Base-by-base conservation (phyloP, 2,888 invertebrate species). In the Sesia bembeciformis region DNA sequence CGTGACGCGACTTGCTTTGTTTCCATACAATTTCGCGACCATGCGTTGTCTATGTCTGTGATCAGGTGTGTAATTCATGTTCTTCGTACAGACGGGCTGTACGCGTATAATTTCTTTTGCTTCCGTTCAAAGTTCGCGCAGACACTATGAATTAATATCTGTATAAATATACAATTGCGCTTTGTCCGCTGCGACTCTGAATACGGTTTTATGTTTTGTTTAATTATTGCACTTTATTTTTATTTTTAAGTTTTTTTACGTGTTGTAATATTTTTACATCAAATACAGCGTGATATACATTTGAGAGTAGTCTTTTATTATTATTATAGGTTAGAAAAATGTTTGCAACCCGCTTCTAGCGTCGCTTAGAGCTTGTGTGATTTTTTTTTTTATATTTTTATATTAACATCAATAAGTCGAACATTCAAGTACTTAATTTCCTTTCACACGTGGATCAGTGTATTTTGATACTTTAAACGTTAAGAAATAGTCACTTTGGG, bases 201-300 rank as follows among this genome's bases (percentile, higher is more conserved):
- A 56, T 23, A 23, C n/a, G n/a, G 57, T 60, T 64, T 59, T 61
- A 57, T 66, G 62, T 46, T 52, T 54, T 66, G 76, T 78, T 79
- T 80, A 67, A 65, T 69, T 55, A 70, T 67, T 81, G 79, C 84
- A 82, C 78, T 78, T 74, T 74, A 68, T 76, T 70, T 77, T 78
- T 54, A 49, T 51, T 39, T 72, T 72, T 70, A 70, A 67, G 66
- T 71, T 81, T 81, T 76, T 82, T 84, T 79, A 78, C 75, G 73
- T 76, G 65, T 75, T 78, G 81, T 83, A 75, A 81, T 78, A 74
- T 78, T 76, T 83, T 78, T 79, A 79, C 75, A 79, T 81, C 76
- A 81, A 83, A 84, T 84, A 83, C 81, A 86, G 79, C 78, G 78
- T 83, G 78, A 74, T 80, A 78, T 76, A 79, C 78, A 78, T 80